phyloP scores from a whole-genome alignment of 2,113 vertebrate species.

The Cepphus grylle region DNA sequence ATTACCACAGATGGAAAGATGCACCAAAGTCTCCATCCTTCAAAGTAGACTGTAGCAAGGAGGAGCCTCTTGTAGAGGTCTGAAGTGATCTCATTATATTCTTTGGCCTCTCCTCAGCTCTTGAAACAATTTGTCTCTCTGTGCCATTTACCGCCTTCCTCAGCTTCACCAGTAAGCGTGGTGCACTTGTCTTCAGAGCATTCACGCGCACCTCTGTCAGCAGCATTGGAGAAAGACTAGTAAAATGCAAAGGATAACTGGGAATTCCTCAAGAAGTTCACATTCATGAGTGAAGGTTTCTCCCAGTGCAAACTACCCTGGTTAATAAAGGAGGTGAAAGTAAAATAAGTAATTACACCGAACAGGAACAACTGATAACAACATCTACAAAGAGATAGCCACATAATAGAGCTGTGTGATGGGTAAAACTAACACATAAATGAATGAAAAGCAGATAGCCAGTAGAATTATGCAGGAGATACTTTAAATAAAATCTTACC shows the following conservation, averaged over 20 bases:
- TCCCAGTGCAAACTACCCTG: neutral
- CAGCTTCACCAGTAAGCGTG: accelerated
- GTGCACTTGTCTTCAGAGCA: neutral
- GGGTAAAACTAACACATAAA: neutral
- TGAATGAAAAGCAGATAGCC: neutral
- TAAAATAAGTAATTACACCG: neutral
- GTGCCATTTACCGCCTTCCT: neutral
- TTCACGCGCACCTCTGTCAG: accelerated
- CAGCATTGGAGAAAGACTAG: neutral
- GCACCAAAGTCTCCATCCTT: neutral
- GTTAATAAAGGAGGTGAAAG: neutral
- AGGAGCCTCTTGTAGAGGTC: neutral
- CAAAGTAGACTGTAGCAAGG: neutral
- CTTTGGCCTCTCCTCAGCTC: neutral
- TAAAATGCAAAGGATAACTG: neutral
- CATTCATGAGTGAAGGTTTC: neutral
- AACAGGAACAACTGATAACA: neutral
- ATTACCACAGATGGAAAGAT: neutral
- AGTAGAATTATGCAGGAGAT: neutral
- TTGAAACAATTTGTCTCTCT: neutral
- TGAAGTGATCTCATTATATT: neutral
- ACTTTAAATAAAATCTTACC: neutral
- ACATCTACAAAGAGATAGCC: neutral
- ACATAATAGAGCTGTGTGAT: accelerated
- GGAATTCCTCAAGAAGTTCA: neutral